Percentiles rank a stretch among this genome's conserved stretches.
Conservation (phyloP, 2,797 vertebrate genomes). For the Otolemur crassicaudatus region DNA sequence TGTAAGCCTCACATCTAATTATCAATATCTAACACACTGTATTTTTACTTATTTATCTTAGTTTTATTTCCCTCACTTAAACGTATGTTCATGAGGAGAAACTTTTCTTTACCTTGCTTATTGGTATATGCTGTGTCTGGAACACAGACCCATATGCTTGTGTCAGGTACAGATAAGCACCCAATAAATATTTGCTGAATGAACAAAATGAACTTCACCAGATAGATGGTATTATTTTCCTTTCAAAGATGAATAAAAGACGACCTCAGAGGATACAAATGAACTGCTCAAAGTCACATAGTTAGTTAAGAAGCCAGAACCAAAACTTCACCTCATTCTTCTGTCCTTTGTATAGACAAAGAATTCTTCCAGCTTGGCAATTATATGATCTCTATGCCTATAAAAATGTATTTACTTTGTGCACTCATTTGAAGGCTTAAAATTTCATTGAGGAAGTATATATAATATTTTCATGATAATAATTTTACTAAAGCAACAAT, state of each 20-base stretch:
- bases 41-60: constrained; percentile 46
- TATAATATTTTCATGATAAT: constrained; percentile 58
- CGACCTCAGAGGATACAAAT: neutral
- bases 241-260: constrained; percentile 15
- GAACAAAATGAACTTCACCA: neutral
- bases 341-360: constrained; percentile 16
- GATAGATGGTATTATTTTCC: neutral
- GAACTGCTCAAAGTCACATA: neutral
- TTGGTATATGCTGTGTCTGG: neutral
- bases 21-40: neutral
- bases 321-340: neutral
- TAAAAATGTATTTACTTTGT: constrained; percentile 35
- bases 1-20: neutral
- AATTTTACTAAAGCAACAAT: constrained; percentile 40
- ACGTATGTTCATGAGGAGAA: neutral
- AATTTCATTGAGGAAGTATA: constrained; percentile 20
- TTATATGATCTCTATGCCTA: neutral
- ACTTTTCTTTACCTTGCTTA: neutral
- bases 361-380: neutral
- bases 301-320: neutral
- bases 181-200: constrained; percentile 22
- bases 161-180: neutral
- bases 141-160: neutral
- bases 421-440: constrained; percentile 10
- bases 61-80: neutral